A percentile compares a stretch with the other conserved stretches of the same genome.
These are phyloP conservation scores for Macrosoma leucophasiata DNA, from an alignment of 2,888 invertebrate genomes.

Conservation along the genomic window DNA sequence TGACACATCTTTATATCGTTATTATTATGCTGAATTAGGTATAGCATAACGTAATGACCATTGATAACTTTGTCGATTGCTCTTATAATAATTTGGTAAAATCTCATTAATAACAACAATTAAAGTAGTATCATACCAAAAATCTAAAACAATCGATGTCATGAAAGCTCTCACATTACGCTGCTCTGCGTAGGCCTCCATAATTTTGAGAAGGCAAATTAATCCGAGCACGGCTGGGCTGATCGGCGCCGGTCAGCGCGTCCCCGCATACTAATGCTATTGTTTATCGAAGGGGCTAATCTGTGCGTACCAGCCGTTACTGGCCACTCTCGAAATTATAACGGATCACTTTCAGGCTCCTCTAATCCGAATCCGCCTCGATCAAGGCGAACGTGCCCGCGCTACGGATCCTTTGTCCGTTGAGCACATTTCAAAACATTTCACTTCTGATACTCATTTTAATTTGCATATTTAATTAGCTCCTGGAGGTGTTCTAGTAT, in stretches of 20 bases:
- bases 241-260: constrained; percentile 71
- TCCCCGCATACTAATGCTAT: constrained; percentile 75
- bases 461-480: too few species aligned
- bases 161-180: too few species aligned
- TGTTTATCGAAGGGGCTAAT: constrained; percentile 76
- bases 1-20: too few species aligned
- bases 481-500: too few species aligned
- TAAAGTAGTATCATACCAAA: too few species aligned
- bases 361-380: constrained; percentile 55
- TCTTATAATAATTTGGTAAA: too few species aligned
- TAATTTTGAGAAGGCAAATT: constrained; percentile 73
- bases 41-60: too few species aligned
- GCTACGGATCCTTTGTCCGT: constrained; percentile 9
- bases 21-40: too few species aligned
- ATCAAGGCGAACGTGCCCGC: constrained; percentile 36
- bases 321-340: constrained; percentile 53
- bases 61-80: too few species aligned
- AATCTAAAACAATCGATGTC: too few species aligned
- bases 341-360: constrained; percentile 46
- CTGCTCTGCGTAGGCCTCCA: constrained; percentile 51
- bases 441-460: too few species aligned
- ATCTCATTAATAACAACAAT: constrained; percentile 14
- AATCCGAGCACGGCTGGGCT: constrained; percentile 65
- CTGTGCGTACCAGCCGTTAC: constrained; percentile 73
- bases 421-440: constrained; percentile 21